Evolutionary conservation across 2,113 vertebrate genomes (phyloP).

Genomic region (Athene noctua): DNA sequence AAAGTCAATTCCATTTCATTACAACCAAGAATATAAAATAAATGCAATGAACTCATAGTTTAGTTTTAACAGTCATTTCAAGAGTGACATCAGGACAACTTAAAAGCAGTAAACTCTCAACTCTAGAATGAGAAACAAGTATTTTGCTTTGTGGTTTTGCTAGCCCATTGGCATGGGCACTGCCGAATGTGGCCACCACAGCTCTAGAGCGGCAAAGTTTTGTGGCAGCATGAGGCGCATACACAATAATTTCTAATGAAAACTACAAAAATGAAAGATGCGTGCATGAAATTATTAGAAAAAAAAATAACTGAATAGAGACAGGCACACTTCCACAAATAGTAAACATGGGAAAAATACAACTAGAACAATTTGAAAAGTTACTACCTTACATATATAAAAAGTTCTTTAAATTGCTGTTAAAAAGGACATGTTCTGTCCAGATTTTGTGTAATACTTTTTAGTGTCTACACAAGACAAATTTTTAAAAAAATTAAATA

Average conservation of each 20-base stretch:
- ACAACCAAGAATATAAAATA: slow-evolving; percentile 94
- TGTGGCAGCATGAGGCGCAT: slow-evolving; percentile 53
- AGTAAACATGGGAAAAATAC: slow-evolving; percentile 74
- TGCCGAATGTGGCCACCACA: neutral
- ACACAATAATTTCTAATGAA: slow-evolving; percentile 62
- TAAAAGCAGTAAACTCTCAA: slow-evolving; percentile 73
- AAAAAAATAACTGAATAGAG: slow-evolving; percentile 56
- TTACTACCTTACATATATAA: slow-evolving; percentile 78
- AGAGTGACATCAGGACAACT: slow-evolving; percentile 79
- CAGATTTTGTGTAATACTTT: slow-evolving; percentile 82
- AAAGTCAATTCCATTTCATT: slow-evolving; percentile 90
- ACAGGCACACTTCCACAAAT: slow-evolving; percentile 74
- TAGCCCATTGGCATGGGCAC: neutral
- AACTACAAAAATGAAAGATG: slow-evolving; percentile 64
- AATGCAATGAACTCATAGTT: slow-evolving; percentile 86
- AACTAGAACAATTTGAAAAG: slow-evolving; percentile 74
- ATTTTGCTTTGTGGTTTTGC: slow-evolving; percentile 2
- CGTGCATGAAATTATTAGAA: slow-evolving; percentile 63
- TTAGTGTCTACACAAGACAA: slow-evolving; percentile 92
- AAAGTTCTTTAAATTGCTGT: slow-evolving; percentile 79
- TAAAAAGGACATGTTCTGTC: slow-evolving; percentile 79
- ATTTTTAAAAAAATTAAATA: slow-evolving; percentile 90
- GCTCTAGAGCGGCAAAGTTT: neutral
- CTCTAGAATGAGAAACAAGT: slow-evolving; percentile 61
- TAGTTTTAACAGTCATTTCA: slow-evolving; percentile 89